Evolutionary conservation across 2,797 vertebrate genomes (phyloP), one percentile per base, ranked within the genome.

Genomic region (Sebastes trivittatus): DNA sequence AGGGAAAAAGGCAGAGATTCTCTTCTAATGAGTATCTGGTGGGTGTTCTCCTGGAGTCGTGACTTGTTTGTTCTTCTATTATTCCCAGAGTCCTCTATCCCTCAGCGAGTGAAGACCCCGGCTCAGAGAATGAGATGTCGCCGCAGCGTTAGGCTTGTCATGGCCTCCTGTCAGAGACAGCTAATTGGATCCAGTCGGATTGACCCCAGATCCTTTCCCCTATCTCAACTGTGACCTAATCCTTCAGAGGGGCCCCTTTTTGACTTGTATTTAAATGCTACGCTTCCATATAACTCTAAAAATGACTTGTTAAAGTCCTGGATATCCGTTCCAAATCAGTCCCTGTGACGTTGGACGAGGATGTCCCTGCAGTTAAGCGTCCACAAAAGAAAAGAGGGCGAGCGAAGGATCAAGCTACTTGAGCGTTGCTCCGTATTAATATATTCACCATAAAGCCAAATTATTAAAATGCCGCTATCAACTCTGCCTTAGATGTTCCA

Each of bases 1-100:
- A 30, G 67, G 78, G 78, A 59, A 62, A 49, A 76, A 86, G 80
- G 76, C 81, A 84, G 82, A 83, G 80, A 89, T 82, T 89, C 83
- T 85, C 60, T 25, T 87, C 90, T 95, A 95, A 95, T 94, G 93
- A 95, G 91, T 90, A 90, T 92, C 81, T 91, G 89, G 87, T 93
- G 91, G 88, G 91, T 93, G 84, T 93, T 95, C 91, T 93, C 84
- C 77, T 52, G 46, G 80, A 92, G 92, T 95, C 93, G 92, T 95
- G 95, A 95, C 94, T 95, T 91, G 89, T 95, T 94, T 95, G 90
- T 93, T 94, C 88, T 93, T 84, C 87, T 87, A 82, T 93, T 93
- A 89, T 93, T 91, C 88, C 81, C 80, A 4, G 20, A 80, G 62
- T 88, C 87, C 75, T 80, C 73, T 20, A 61, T 89, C 84, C 69